Evolutionary conservation across 2,888 invertebrate genomes (phyloP), one percentile per base, ranked within the genome.

Genomic region (Eremobia ochroleuca): DNA sequence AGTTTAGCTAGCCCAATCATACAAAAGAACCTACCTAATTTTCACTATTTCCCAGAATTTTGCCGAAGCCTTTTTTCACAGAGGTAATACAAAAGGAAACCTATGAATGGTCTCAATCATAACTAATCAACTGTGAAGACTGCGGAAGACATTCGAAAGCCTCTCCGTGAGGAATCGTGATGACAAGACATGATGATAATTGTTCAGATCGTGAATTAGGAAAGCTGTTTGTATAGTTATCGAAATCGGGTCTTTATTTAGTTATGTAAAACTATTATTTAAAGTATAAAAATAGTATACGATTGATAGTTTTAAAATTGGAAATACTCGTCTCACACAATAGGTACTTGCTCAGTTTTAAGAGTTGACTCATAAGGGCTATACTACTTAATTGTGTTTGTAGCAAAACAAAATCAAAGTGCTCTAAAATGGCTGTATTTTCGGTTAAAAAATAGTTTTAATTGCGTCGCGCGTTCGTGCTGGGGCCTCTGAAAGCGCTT

Each of bases 171-270:
- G 6, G 18, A 66, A 5, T 84, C 82, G 82, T 82, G 82, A 84
- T 84, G 18, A 59, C 28, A 34, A 74, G 46, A 49, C 79, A 79
- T 82, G 28, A 71, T 64, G 67, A 37, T 68, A 71, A 83, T 79
- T 68, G 85, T 74, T 64, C 59, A 52, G 25, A 40, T 84, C 82
- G 82, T 82, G 82, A 80, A 80, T 84, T 82, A 73, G 25, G 81
- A 82, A 82, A 84, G 66, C 28, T 52, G 21, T 59, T 59, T 28
- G 9, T 46, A n/a, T 65, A 3, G 70, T 52, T 46, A 40, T 40
- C 58, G 73, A 71, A 79, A 70, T 68, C 67, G 67, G 9, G 46
- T 52, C 40, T 52, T 67, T 46, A 28, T 61, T 73, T 52, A 58
- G 65, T 82, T 49, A 85, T 72, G 34, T 85, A 85, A 80, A 84